phyloP scores from a whole-genome alignment of 1,140 invertebrate genomes.

The Nephila pilipes region DNA sequence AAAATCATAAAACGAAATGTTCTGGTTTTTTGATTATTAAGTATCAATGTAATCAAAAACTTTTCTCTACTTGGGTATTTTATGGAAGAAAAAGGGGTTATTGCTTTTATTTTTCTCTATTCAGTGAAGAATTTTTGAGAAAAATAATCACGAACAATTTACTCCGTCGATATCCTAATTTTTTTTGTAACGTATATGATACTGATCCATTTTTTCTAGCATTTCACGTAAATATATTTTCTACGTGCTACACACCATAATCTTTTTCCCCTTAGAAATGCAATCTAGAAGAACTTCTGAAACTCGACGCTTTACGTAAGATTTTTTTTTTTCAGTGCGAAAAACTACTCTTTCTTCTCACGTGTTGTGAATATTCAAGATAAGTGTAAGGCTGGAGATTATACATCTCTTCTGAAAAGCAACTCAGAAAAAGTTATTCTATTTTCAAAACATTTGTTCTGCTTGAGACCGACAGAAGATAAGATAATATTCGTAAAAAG shows the following conservation, averaged over 20 bases:
- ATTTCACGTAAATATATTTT: constrained; percentile 31
- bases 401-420: not conserved
- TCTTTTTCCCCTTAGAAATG: not conserved
- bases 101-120: not conserved
- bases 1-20: no score
- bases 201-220: not conserved
- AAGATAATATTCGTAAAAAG: not conserved
- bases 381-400: not conserved
- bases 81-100: not conserved
- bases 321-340: not conserved
- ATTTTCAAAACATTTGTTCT: not conserved
- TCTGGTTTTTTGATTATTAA: no score
- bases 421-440: not conserved
- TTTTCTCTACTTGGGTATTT: not conserved
- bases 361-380: not conserved
- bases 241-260: not conserved
- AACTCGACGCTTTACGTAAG: not conserved
- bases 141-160: not conserved
- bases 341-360: not conserved
- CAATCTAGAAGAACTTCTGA: not conserved
- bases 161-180: not conserved
- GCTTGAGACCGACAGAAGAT: not conserved
- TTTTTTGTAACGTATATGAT: not conserved
- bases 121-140: no score
- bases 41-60: not conserved